phyloP scores from a whole-genome alignment of 2,888 invertebrate genomes.

The Papilio protenor region DNA sequence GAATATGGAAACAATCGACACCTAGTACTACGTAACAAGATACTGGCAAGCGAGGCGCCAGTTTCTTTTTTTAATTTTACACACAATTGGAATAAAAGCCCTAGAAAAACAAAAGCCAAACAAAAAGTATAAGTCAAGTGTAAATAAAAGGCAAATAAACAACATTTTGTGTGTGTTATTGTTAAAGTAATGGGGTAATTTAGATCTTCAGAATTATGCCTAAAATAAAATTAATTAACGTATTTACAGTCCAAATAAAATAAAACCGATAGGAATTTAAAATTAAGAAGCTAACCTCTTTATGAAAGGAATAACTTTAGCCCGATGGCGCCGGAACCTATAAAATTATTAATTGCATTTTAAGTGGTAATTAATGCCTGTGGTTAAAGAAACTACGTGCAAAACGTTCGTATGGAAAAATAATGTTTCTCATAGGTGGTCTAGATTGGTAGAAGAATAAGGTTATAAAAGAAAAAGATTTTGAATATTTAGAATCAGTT shows the following conservation, averaged over 20 bases:
- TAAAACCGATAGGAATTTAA: neutral
- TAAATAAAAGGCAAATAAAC: neutral
- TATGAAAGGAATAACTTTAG: neutral
- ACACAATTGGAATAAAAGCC: neutral
- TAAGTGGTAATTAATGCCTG: conserved; percentile 11
- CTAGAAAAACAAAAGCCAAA: neutral
- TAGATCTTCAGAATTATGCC: neutral
- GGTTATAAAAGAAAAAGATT: neutral
- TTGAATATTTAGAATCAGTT: too few species aligned
- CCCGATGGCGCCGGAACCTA: conserved; percentile 3
- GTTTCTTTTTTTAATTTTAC: conserved; percentile 3
- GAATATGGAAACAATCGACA: conserved; percentile 38
- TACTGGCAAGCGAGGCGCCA: conserved; percentile 24
- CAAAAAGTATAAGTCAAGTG: neutral
- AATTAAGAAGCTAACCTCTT: neutral
- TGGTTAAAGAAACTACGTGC: neutral
- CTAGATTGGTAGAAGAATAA: neutral
- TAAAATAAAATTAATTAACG: neutral
- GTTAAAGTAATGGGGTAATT: neutral
- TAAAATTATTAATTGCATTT: conserved; percentile 10
- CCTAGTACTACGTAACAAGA: conserved; percentile 25
- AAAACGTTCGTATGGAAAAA: neutral
- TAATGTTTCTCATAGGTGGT: neutral
- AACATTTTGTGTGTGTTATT: neutral
- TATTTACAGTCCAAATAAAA: neutral